Evolutionary conservation across 2,888 invertebrate genomes (phyloP), one percentile per base, ranked within the genome.

Genomic region (Campopleginae sp.): DNA sequence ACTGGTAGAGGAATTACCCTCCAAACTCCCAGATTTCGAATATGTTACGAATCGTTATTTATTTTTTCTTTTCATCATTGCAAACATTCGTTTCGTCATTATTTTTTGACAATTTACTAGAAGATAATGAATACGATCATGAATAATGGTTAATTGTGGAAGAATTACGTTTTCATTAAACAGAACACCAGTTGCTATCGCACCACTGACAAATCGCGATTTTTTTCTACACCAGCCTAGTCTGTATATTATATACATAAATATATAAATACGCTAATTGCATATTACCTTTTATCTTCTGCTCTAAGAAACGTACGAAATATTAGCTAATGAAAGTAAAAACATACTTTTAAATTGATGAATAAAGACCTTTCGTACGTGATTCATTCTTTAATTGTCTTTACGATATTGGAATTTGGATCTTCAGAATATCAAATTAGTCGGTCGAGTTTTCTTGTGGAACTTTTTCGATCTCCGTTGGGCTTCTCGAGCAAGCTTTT

Each of bases 271-370:
- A 83, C 71, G 82, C 31, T 61, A 77, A 84, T 72, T 46, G 72
- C 80, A 76, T 75, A 80, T 83, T 71, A 71, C 66, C 75, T 42
- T 10, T 74, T 54, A 66, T 76, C 66, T 80, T 48, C 58, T 19
- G 72, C 66, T 80, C 58, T 61, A 63, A 54, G 65, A 72, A 54
- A 48, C 80, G 76, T 84, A 80, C 58, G 71, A 80, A 66, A 46
- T 72, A 42, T 68, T 66, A 66, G 58, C 54, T 76, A 72, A 84
- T 78, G 65, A 83, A 87, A 86, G 46, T 46, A 86, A 88, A 88
- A 85, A 90, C 87, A 88, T 88, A 76, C 86, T 88, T 89, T 80
- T 85, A 48, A 79, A 75, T 79, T 86, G 81, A 48, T 58, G 54
- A 66, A 78, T 65, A 70, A 42, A 80, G 33, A 74, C 76, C 54